Evolutionary conservation across 2,797 vertebrate genomes (phyloP).

Genomic region (Melanogrammus aeglefinus): DNA sequence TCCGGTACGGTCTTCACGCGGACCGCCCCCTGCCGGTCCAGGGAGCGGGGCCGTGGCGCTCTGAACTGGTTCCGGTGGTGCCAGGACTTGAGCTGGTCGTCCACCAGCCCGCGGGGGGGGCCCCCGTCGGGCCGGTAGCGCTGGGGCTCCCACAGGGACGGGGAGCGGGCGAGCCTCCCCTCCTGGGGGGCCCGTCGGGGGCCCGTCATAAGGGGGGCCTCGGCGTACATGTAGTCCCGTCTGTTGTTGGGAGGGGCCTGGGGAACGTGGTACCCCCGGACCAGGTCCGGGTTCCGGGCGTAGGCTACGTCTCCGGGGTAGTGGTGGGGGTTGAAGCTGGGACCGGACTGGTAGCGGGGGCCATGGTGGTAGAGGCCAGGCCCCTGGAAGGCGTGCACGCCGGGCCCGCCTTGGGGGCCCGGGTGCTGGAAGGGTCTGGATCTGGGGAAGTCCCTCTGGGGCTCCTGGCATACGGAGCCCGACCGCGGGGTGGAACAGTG

Average conservation of each 20-base stretch:
- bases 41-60: slow-evolving; percentile 74
- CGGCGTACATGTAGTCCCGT: slow-evolving; percentile 68
- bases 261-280: slow-evolving; percentile 51
- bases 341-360: slow-evolving; percentile 51
- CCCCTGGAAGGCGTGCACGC: slow-evolving; percentile 43
- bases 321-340: slow-evolving; percentile 54
- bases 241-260: slow-evolving; percentile 41
- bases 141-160: slow-evolving; percentile 75
- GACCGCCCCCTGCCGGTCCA: slow-evolving; percentile 81
- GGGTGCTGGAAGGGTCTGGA: slow-evolving; percentile 47
- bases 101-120: slow-evolving; percentile 72
- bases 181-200: slow-evolving; percentile 64
- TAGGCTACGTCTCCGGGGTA: slow-evolving; percentile 62
- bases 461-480: slow-evolving; percentile 69
- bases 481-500: slow-evolving; percentile 76
- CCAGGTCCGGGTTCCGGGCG: slow-evolving; percentile 56
- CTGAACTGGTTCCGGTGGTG: slow-evolving; percentile 79
- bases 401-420: slow-evolving; percentile 47
- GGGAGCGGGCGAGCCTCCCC: slow-evolving; percentile 72
- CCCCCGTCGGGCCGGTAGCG: slow-evolving; percentile 47
- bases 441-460: slow-evolving; percentile 49
- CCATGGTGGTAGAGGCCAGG: slow-evolving; percentile 53
- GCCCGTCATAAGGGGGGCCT: slow-evolving; percentile 63
- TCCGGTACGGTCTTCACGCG: slow-evolving; percentile 60
- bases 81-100: slow-evolving; percentile 84